phyloP scores from a whole-genome alignment of 2,113 vertebrate genomes.

The Limanda limanda region DNA sequence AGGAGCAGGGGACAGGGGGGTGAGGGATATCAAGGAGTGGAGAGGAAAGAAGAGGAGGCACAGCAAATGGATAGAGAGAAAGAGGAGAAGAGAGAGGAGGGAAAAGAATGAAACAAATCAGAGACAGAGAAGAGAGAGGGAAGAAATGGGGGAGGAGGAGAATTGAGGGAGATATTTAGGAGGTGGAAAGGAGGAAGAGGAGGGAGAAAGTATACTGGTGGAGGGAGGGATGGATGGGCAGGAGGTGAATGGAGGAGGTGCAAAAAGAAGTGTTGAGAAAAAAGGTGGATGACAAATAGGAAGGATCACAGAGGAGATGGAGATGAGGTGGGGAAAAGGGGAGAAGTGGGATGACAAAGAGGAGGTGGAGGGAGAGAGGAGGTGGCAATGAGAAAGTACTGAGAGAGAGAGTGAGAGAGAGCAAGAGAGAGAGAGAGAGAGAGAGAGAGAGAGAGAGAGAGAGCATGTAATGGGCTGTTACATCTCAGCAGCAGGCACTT shows the following conservation, averaged over 20 bases:
- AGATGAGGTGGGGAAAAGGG: constrained; percentile 12
- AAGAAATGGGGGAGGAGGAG: too few species aligned
- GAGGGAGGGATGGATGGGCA: neutral
- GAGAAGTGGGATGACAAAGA: constrained; percentile 29
- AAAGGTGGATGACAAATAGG: neutral
- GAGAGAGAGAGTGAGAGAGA: constrained; percentile 1
- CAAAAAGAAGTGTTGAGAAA: constrained; percentile 3
- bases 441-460: neutral
- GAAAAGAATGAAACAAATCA: too few species aligned
- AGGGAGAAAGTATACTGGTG: neutral
- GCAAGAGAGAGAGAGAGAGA: constrained; percentile 5
- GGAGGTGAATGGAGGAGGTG: constrained; percentile 6
- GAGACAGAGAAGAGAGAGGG: too few species aligned
- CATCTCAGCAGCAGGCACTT: constrained; percentile 53
- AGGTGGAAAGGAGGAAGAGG: neutral
- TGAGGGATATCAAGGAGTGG: too few species aligned
- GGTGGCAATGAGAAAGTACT: constrained; percentile 28
- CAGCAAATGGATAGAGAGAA: too few species aligned
- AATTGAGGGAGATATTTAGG: neutral
- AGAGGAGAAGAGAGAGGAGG: too few species aligned
- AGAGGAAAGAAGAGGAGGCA: too few species aligned
- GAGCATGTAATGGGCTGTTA: constrained; percentile 51
- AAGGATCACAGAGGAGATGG: constrained; percentile 24
- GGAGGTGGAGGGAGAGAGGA: constrained; percentile 19
- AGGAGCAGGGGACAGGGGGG: too few species aligned